Evolutionary conservation across 2,113 vertebrate species (phyloP).

Genomic region (Cavia aperea): DNA sequence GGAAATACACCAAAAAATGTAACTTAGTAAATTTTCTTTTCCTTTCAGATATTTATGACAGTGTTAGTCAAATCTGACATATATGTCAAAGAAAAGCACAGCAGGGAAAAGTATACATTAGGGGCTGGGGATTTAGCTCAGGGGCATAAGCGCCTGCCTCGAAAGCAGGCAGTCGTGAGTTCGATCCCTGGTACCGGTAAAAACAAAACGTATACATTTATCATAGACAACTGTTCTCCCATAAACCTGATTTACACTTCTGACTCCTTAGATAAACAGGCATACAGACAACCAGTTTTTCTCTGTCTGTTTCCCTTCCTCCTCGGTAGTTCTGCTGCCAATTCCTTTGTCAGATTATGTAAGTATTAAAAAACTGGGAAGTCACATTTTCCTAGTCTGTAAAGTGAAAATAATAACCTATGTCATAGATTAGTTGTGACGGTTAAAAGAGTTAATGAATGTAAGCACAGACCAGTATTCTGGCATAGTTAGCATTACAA

Average conservation of each 20-base stretch:
- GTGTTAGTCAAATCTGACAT: neutral
- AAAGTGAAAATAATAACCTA: neutral
- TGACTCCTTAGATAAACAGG: slow-evolving; percentile 6
- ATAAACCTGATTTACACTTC: slow-evolving; percentile 18
- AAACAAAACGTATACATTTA: slow-evolving; percentile 24
- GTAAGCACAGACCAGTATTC: neutral
- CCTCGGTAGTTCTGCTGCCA: neutral
- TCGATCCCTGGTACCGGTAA: too few species aligned
- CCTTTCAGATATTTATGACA: slow-evolving; percentile 2
- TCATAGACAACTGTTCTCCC: neutral
- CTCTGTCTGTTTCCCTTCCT: too few species aligned
- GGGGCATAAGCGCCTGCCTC: too few species aligned
- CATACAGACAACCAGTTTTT: neutral
- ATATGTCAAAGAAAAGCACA: slow-evolving; percentile 34
- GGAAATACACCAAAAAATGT: slow-evolving; percentile 28
- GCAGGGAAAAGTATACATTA: slow-evolving; percentile 24
- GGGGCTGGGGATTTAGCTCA: too few species aligned
- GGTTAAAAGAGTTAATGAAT: neutral
- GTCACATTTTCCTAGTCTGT: neutral
- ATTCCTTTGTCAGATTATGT: slow-evolving; percentile 18
- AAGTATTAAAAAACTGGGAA: neutral
- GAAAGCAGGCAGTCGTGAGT: too few species aligned
- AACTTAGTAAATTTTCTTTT: slow-evolving; percentile 31
- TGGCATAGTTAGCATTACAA: neutral
- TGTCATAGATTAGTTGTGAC: neutral